These are phyloP conservation scores for Hypanus sabinus DNA, from an alignment of 2,113 vertebrate species.

Conservation along the genomic window DNA sequence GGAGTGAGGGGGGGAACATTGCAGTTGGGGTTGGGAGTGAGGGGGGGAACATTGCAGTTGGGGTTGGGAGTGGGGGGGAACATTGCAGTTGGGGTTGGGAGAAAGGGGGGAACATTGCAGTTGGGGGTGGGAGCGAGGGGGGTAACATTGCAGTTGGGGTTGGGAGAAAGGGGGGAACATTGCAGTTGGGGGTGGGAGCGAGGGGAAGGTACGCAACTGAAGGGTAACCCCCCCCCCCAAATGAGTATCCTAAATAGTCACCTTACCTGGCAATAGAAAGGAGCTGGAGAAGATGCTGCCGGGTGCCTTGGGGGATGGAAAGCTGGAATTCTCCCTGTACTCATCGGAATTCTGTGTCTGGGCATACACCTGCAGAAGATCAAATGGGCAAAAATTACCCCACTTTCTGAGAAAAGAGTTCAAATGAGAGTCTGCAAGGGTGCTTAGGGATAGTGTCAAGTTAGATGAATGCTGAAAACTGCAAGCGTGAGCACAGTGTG, in stretches of 20 bases:
- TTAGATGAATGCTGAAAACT: background rate
- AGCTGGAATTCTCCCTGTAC: background rate
- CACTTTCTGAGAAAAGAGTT: background rate
- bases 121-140: too few relatives aligned
- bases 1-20: too few relatives aligned
- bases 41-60: too few relatives aligned
- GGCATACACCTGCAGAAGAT: background rate
- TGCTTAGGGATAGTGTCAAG: background rate
- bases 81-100: too few relatives aligned
- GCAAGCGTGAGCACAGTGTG: background rate
- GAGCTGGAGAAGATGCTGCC: background rate
- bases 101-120: too few relatives aligned
- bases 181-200: too few relatives aligned
- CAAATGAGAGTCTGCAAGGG: background rate
- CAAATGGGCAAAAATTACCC: background rate
- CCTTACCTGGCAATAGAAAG: background rate
- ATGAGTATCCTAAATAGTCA: conserved; percentile 51
- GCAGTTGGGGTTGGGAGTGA: too few relatives aligned
- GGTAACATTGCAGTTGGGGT: too few relatives aligned
- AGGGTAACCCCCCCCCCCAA: conserved; percentile 43
- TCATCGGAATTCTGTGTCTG: background rate
- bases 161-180: too few relatives aligned
- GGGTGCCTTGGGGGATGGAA: background rate
- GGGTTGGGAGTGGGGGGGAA: too few relatives aligned
- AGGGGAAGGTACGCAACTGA: too few relatives aligned